Percentiles rank a stretch among this genome's conserved stretches.
Conservation (phyloP, 2,888 invertebrate genomes). For the Esperia sulphurella region DNA sequence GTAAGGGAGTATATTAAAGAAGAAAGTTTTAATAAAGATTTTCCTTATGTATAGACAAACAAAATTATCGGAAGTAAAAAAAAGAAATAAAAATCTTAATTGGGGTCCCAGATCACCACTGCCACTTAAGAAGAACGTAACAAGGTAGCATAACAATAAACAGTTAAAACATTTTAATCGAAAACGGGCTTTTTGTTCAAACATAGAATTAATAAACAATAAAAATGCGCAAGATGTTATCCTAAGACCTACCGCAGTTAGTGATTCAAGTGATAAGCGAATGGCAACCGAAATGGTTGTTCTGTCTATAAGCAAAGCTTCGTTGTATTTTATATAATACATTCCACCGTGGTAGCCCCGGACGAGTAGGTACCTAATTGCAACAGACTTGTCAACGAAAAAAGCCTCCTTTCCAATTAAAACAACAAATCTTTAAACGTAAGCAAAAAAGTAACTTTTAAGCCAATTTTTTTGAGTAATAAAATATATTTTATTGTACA, state of each 20-base stretch:
- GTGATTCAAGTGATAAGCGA: slow-evolving; percentile 1
- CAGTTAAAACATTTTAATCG: slow-evolving; percentile 26
- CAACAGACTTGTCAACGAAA: too few species aligned
- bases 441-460: too few species aligned
- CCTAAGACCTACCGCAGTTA: slow-evolving; percentile 11
- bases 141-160: slow-evolving; percentile 22
- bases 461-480: too few species aligned
- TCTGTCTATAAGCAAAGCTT: too few species aligned
- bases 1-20: neutral
- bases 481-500: too few species aligned
- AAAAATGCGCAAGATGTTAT: slow-evolving; percentile 29
- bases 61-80: neutral
- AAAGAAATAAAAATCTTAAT: neutral
- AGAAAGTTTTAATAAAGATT: neutral
- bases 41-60: neutral
- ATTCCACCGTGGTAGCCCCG: too few species aligned
- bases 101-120: neutral
- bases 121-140: slow-evolving; percentile 5
- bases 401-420: too few species aligned
- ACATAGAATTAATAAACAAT: slow-evolving; percentile 27
- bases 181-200: slow-evolving; percentile 13
- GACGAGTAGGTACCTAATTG: too few species aligned
- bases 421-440: too few species aligned
- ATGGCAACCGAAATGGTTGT: neutral
- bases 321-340: too few species aligned